phyloP scores from a whole-genome alignment of 2,113 vertebrate genomes.

The Nothoprocta perdicaria region DNA sequence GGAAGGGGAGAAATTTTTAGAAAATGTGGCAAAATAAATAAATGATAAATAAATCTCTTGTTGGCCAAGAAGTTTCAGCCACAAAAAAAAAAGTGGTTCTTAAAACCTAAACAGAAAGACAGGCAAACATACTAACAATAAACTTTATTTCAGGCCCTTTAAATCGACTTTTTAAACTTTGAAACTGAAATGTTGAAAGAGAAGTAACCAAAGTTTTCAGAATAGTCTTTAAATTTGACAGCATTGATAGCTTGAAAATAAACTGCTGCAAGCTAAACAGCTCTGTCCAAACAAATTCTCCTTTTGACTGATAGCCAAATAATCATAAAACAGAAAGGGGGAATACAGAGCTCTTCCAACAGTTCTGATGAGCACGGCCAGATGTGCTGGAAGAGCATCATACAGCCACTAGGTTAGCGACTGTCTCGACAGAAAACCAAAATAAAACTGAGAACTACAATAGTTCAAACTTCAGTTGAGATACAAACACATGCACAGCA shows the following conservation, averaged over 20 bases:
- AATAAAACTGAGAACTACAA: not conserved
- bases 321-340: not conserved
- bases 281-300: not conserved
- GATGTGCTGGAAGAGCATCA: not conserved
- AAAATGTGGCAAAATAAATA: not conserved
- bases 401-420: not conserved
- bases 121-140: not conserved
- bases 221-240: slow-evolving; percentile 11
- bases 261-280: not conserved
- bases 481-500: not conserved
- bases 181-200: not conserved
- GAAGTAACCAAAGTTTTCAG: not conserved
- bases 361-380: not conserved
- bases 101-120: not conserved
- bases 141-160: not conserved
- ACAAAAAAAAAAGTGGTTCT: not conserved
- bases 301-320: not conserved
- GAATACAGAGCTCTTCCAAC: not conserved
- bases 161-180: not conserved
- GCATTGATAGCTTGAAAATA: not conserved
- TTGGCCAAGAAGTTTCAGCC: not conserved
- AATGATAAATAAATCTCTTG: not conserved
- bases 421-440: not conserved
- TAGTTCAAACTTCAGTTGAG: not conserved
- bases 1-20: not conserved